Base-by-base conservation (phyloP, 2,113 vertebrate species). In the Centropus unirufus region DNA sequence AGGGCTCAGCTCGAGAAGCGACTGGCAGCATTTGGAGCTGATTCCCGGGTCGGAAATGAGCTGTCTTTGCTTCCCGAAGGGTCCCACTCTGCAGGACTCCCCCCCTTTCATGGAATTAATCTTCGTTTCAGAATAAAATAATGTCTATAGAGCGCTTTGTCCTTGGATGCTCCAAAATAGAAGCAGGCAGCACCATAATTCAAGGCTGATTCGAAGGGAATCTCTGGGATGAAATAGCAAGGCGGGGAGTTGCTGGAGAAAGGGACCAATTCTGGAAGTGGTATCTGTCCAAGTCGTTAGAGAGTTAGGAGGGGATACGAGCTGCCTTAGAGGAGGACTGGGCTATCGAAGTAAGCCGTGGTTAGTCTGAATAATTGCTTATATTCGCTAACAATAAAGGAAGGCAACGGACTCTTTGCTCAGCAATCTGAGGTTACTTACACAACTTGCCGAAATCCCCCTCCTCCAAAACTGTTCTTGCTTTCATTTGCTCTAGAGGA, bases 391-490 rank as follows among this genome's bases (percentile, higher is more conserved):
- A 85, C 82, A 30, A 57, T 54, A 73, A 9, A 89, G 79, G 91
- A 86, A 36, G 54, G 40, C 73, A 73, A 51, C 3, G 5, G 69
- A 49, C 23, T 67, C 79, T 70, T 83, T 26, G 94, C 88, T 96
- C 88, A 46, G 47, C 64, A 91, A 64, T 63, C 54, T 26, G 67
- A 67, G 51, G 51, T 76, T 95, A 84, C 95, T 96, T 96, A 91
- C 81, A 89, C 57, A 84, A 93, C 87, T 83, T 36, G 5, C 92
- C 62, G 74, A 98, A 96, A 95, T 94, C 77, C 49, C 69, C 69
- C 78, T 97, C 52, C 80, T 95, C 89, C 91, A 95, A 96, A 97
- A 92, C 91, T 97, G 88, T 82, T 79, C 83, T 88, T 68, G 70
- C 76, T 95, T 87, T 96, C 92, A 89, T 86, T 83, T 96, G 89